These are phyloP conservation scores for Rhineura floridana DNA, from an alignment of 2,113 vertebrate genomes.

Conservation along the genomic window DNA sequence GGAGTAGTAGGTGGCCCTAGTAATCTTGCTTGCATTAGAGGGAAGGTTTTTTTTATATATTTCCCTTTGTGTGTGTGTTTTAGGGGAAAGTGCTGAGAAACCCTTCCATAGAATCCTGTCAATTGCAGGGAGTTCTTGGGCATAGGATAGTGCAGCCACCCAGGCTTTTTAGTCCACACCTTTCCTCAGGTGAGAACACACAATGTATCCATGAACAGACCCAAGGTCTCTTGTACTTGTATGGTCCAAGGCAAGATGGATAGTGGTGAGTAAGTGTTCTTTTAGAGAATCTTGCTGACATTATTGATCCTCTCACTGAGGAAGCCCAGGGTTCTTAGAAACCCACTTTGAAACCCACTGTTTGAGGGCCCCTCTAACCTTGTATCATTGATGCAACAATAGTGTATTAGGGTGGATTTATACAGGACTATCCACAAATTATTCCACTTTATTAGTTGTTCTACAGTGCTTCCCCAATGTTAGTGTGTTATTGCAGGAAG, in stretches of 20 bases:
- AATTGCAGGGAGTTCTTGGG: background rate
- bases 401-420: too few species aligned
- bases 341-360: background rate
- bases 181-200: background rate
- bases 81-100: background rate
- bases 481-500: too few species aligned
- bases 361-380: too few species aligned
- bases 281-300: background rate
- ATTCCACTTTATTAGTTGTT: too few species aligned
- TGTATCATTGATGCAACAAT: too few species aligned
- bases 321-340: background rate
- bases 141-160: background rate
- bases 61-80: background rate
- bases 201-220: background rate
- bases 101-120: background rate
- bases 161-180: background rate
- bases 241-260: background rate
- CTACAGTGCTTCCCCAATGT: too few species aligned
- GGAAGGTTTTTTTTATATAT: background rate
- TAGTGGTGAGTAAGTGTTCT: background rate
- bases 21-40: background rate
- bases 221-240: background rate
- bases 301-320: background rate
- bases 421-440: too few species aligned
- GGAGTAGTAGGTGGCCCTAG: background rate